These are phyloP conservation scores for Lepidochrysops patricia DNA, from an alignment of 2,888 invertebrate genomes.

Conservation along the genomic window DNA sequence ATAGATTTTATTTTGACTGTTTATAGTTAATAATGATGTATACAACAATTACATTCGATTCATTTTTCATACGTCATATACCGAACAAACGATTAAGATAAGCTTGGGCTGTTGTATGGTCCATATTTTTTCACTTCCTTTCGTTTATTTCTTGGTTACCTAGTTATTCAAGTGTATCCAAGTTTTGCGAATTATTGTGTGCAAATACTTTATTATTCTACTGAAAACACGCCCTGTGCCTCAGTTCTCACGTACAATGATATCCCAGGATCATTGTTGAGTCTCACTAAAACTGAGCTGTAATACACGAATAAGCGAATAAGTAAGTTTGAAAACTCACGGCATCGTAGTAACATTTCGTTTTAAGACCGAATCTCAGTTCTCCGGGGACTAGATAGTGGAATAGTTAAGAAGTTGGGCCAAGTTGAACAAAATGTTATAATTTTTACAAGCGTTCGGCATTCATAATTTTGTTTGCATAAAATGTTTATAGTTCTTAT, in stretches of 20 bases:
- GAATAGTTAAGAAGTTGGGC: conserved; percentile 4
- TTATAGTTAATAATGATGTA: too few species aligned
- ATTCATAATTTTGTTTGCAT: not conserved
- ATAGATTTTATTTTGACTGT: too few species aligned
- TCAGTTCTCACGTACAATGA: too few species aligned
- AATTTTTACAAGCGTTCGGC: conserved; percentile 2
- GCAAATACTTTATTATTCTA: not conserved
- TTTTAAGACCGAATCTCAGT: not conserved
- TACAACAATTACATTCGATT: too few species aligned
- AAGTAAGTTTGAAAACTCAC: conserved; percentile 1
- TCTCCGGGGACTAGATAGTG: conserved; percentile 1
- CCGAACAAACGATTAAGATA: too few species aligned
- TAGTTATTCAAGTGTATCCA: too few species aligned
- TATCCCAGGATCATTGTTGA: not conserved
- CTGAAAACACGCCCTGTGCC: too few species aligned
- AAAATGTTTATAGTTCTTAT: not conserved
- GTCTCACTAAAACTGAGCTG: not conserved
- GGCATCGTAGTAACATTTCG: conserved; percentile 2
- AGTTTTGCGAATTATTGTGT: too few species aligned
- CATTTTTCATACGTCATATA: too few species aligned
- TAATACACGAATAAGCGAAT: conserved; percentile 2
- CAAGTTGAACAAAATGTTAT: not conserved
- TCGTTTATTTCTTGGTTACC: too few species aligned
- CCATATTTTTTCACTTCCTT: too few species aligned
- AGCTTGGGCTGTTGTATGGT: too few species aligned